Evolutionary conservation across 2,797 vertebrate species (phyloP), one percentile per base, ranked within the genome.

Genomic region (Crax fasciolata): DNA sequence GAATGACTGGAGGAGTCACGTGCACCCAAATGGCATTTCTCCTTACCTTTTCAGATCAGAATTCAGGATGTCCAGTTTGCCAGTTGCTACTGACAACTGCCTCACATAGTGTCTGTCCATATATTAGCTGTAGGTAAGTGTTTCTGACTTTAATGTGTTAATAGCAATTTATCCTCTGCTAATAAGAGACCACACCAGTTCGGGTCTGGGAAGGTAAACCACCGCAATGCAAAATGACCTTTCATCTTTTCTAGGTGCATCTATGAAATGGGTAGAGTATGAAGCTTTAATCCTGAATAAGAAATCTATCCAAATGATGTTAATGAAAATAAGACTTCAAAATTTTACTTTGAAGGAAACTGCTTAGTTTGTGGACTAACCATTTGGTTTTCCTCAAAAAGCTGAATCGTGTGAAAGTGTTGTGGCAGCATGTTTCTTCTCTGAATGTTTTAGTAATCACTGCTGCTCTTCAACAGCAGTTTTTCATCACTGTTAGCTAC

Each of bases 161-260:
- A 85, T 75, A 35, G 75, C 2, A 83, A 54, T 61, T 54, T 65
- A 62, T 77, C 9, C 39, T 67, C 46, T 75, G 72, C 75, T 51
- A 35, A 65, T 72, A 72, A 74, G 52, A 75, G 61, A 41, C 51
- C 54, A 54, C 57, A 58, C 44, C 71, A 77, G 2, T 93, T 89
- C 44, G 66, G 16, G 46, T 83, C 90, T 95, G 87, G 67, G 86
- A 95, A 87, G 41, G 43, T 72, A 91, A 91, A 68, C 43, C 38
- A 38, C 73, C 27, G 25, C 39, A 35, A 44, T 67, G 49, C 49
- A 93, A 89, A 90, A 61, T 68, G 35, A 93, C 35, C 59, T 94
- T 92, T 90, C 78, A 85, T 95, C 84, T 95, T 96, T 79, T n/a
- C 51, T 58, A 75, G 11, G 17, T 58, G n/a, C 59, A 38, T 87